These are phyloP conservation scores for Corythaeola cristata DNA, from an alignment of 2,113 vertebrate genomes.

Conservation along the genomic window DNA sequence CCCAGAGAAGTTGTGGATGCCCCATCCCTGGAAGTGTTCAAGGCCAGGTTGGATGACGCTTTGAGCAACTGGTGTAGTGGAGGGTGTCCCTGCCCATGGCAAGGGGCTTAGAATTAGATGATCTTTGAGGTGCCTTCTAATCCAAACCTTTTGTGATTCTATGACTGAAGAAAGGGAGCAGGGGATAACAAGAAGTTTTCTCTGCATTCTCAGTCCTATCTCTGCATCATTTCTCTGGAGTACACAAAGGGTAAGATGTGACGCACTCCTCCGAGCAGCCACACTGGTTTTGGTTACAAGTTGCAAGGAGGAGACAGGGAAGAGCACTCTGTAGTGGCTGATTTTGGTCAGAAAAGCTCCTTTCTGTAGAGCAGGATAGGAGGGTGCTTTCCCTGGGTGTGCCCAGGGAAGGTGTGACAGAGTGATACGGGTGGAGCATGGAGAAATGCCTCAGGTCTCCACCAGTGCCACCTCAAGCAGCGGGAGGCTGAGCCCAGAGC, in stretches of 20 bases:
- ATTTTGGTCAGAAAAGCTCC: neutral
- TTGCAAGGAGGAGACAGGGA: neutral
- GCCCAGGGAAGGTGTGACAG: neutral
- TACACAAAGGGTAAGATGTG: neutral
- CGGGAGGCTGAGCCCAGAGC: neutral
- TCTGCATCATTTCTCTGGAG: neutral
- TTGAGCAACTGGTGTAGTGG: neutral
- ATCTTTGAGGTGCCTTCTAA: neutral
- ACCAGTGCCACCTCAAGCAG: neutral
- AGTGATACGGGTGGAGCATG: rapidly evolving
- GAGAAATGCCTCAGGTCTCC: neutral
- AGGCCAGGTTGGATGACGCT: neutral
- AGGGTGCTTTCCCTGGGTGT: neutral
- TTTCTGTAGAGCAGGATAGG: neutral
- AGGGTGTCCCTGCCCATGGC: neutral
- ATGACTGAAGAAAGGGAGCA: neutral
- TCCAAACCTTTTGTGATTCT: neutral
- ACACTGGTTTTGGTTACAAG: neutral
- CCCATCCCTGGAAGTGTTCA: neutral
- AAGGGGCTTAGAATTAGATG: rapidly evolving
- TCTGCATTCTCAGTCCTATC: neutral
- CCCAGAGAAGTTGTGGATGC: neutral
- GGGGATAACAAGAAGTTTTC: neutral
- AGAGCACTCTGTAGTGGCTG: neutral
- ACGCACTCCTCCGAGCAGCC: neutral